These are phyloP conservation scores for Bedellia somnulentella DNA, from an alignment of 2,888 invertebrate genomes.

Conservation along the genomic window DNA sequence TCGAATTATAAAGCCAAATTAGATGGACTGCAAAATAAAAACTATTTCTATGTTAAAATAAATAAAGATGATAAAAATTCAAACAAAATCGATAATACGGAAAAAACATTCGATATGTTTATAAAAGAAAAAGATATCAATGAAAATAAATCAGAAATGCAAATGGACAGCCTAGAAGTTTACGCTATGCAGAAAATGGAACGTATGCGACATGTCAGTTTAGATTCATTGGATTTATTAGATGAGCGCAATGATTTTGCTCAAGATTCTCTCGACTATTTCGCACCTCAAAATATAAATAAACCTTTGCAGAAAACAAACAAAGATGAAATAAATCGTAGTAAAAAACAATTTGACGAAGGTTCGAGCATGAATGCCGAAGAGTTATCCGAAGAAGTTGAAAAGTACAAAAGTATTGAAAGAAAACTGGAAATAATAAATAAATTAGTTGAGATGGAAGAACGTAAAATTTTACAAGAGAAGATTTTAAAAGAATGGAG, in stretches of 20 bases:
- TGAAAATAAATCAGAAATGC: constrained; percentile 61
- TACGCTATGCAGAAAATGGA: constrained; percentile 49
- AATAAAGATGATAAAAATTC: constrained; percentile 40
- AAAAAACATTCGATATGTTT: constrained; percentile 63
- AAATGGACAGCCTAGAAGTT: constrained; percentile 65
- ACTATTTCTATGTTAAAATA: constrained; percentile 29
- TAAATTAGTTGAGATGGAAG: constrained; percentile 69
- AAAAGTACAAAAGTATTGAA: constrained; percentile 67
- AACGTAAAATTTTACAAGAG: constrained; percentile 66
- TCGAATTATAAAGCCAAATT: constrained; percentile 53
- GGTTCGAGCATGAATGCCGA: constrained; percentile 26
- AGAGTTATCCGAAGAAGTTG: constrained; percentile 52
- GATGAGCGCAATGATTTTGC: constrained; percentile 42
- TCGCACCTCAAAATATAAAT: constrained; percentile 44
- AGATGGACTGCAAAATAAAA: constrained; percentile 50
- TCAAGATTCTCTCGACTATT: constrained; percentile 53
- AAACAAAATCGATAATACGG: constrained; percentile 34
- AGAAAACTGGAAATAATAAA: constrained; percentile 72
- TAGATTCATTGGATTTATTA: constrained; percentile 52
- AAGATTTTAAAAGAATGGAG: constrained; percentile 64
- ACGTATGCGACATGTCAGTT: constrained; percentile 40
- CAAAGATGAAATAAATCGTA: constrained; percentile 35
- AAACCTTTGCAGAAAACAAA: constrained; percentile 23
- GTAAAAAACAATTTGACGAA: constrained; percentile 24
- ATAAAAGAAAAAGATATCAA: constrained; percentile 63